Percentiles rank a stretch among this genome's conserved stretches.
phyloP scores from a whole-genome alignment of 2,797 vertebrate species.

The Melanotaenia boesemani region DNA sequence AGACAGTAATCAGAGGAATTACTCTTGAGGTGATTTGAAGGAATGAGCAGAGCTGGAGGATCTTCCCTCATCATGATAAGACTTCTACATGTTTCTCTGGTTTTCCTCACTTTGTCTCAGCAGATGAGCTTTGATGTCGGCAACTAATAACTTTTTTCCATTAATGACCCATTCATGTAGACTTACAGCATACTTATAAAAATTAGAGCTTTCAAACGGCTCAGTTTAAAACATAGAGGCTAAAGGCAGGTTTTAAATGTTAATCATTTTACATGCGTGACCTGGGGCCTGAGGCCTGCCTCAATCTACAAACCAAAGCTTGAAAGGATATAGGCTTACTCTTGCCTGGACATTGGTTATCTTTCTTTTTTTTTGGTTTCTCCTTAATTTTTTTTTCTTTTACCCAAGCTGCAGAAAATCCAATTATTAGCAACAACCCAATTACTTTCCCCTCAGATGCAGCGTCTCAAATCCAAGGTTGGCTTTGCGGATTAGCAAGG shows the following conservation, averaged over 20 bases:
- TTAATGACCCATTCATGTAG: conserved; percentile 76
- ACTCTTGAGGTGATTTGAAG: conserved; percentile 8
- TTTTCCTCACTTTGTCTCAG: conserved; percentile 41
- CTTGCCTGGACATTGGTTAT: conserved; percentile 75
- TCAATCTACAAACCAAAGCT: conserved; percentile 71
- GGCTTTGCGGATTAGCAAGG: conserved; percentile 85
- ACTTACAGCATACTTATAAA: conserved; percentile 79
- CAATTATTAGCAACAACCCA: conserved; percentile 89
- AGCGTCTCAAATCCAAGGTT: conserved; percentile 85
- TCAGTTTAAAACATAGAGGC: conserved; percentile 64
- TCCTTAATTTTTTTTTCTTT: conserved; percentile 37
- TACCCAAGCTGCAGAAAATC: conserved; percentile 86
- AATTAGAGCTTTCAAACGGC: conserved; percentile 70
- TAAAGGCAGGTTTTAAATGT: conserved; percentile 79
- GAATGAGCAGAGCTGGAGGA: conserved; percentile 5
- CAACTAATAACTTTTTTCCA: conserved; percentile 59
- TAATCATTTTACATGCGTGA: conserved; percentile 82
- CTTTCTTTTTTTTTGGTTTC: conserved; percentile 42
- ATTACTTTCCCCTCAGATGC: conserved; percentile 85
- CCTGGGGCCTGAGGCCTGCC: conserved; percentile 64
- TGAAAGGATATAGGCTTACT: conserved; percentile 63
- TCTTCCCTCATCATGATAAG: conserved; percentile 1
- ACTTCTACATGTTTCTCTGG: conserved; percentile 32
- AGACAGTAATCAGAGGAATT: conserved; percentile 27
- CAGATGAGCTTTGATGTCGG: conserved; percentile 22